Percentiles rank a stretch among this genome's conserved stretches.
Evolutionary conservation across 2,113 vertebrate genomes (phyloP).

Genomic region (Heloderma charlesbogerti): DNA sequence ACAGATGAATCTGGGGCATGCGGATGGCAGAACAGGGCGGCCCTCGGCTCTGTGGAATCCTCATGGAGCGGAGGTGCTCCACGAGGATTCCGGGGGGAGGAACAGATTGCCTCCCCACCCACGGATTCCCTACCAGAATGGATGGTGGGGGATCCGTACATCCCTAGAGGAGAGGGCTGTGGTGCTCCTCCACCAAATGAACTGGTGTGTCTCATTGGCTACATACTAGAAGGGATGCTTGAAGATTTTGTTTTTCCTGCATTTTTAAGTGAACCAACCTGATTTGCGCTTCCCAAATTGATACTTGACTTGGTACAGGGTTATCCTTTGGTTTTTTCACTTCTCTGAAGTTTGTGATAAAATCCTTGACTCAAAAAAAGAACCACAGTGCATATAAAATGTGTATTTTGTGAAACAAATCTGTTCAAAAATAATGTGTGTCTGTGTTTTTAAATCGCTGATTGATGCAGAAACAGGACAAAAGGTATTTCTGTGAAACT

Average conservation of each 20-base stretch:
- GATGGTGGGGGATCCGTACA: too few relatives aligned
- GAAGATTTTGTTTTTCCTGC: not conserved
- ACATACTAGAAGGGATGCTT: not conserved
- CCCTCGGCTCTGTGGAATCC: too few relatives aligned
- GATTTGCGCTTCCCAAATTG: not conserved
- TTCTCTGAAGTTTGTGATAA: not conserved
- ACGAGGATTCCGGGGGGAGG: too few relatives aligned
- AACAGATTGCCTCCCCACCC: too few relatives aligned
- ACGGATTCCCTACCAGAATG: too few relatives aligned
- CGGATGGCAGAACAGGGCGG: too few relatives aligned
- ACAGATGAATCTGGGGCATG: too few relatives aligned
- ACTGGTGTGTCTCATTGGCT: not conserved
- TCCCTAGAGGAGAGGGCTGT: not conserved
- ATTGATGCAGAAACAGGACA: not conserved
- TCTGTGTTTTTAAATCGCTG: not conserved
- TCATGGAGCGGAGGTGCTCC: too few relatives aligned
- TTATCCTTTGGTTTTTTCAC: not conserved
- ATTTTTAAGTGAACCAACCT: not conserved
- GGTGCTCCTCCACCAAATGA: not conserved
- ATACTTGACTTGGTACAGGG: too few relatives aligned
- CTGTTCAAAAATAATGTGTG: not conserved
- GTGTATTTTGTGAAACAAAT: not conserved
- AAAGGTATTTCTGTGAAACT: not conserved
- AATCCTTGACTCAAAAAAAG: not conserved
- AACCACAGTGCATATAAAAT: not conserved